phyloP scores from a whole-genome alignment of 1,140 invertebrate species.

The Globodera ellingtonae region DNA sequence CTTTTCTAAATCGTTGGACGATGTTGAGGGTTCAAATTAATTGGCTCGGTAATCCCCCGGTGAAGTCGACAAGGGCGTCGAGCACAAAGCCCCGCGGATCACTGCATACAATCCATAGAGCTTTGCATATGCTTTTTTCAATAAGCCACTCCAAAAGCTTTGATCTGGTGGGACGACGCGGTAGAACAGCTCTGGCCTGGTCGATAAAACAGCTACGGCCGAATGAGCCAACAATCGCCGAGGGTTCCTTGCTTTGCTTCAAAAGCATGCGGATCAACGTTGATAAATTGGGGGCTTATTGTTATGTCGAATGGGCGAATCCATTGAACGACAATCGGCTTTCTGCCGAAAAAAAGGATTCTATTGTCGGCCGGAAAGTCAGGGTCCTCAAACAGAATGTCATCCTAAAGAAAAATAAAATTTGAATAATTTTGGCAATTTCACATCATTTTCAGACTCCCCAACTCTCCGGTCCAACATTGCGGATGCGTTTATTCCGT shows the following conservation, averaged over 20 bases:
- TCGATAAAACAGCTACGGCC: slow-evolving; percentile 88
- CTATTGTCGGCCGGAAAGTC: slow-evolving; percentile 69
- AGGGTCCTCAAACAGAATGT: slow-evolving; percentile 68
- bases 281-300: slow-evolving; percentile 83
- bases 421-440: background rate
- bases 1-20: slow-evolving; percentile 68
- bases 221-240: slow-evolving; percentile 91
- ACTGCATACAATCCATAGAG: slow-evolving; percentile 90
- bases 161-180: slow-evolving; percentile 94
- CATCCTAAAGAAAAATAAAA: slow-evolving; percentile 35
- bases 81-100: slow-evolving; percentile 93
- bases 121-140: slow-evolving; percentile 83
- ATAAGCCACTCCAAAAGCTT: slow-evolving; percentile 79
- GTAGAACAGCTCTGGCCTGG: slow-evolving; percentile 84
- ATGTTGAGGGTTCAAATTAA: slow-evolving; percentile 83
- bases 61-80: slow-evolving; percentile 95
- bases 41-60: slow-evolving; percentile 86
- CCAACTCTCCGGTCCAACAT: no score
- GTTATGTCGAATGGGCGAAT: slow-evolving; percentile 70
- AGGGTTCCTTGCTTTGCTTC: slow-evolving; percentile 79
- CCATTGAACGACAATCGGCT: slow-evolving; percentile 69
- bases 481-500: no score
- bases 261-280: slow-evolving; percentile 90
- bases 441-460: no score
- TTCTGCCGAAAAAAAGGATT: slow-evolving; percentile 66